A percentile compares a stretch with the other conserved stretches of the same genome.
Evolutionary conservation across 2,797 vertebrate species (phyloP).

Genomic region (Lacerta agilis): DNA sequence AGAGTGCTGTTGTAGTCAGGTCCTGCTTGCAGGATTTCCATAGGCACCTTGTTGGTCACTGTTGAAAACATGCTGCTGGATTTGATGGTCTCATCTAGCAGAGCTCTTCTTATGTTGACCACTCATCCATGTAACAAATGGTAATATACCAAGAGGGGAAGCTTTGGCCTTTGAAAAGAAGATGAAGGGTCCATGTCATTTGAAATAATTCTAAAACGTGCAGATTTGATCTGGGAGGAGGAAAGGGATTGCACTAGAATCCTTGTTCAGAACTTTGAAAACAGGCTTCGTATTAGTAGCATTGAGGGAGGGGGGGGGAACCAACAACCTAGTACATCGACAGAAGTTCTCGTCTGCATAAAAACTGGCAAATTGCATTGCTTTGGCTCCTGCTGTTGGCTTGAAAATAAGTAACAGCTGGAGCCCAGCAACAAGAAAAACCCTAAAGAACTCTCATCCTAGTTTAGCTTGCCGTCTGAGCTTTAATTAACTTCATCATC

Average conservation of each 20-base stretch:
- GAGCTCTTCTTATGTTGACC: too few species aligned
- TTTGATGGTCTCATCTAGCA: too few species aligned
- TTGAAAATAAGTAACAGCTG: constrained; percentile 67
- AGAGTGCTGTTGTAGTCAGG: too few species aligned
- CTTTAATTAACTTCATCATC: constrained; percentile 74
- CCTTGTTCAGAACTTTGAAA: constrained; percentile 53
- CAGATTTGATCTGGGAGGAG: neutral
- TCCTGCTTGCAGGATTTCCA: too few species aligned
- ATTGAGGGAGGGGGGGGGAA: neutral
- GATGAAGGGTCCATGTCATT: neutral
- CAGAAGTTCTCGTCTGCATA: constrained; percentile 61
- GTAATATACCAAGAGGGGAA: neutral
- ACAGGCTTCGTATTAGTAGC: constrained; percentile 30
- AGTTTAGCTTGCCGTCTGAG: constrained; percentile 46
- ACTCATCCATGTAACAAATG: too few species aligned
- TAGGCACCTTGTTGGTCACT: too few species aligned
- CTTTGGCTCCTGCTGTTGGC: constrained; percentile 65
- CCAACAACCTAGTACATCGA: constrained; percentile 41
- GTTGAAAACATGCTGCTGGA: too few species aligned
- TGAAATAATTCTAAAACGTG: neutral
- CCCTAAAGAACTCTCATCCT: constrained; percentile 47
- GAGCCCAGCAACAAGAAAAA: constrained; percentile 65
- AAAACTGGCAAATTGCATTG: constrained; percentile 51
- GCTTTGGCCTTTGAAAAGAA: neutral
- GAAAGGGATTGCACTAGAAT: constrained; percentile 15